Conservation (phyloP, 2,113 vertebrate species). For the Ammodramus savannarum region DNA sequence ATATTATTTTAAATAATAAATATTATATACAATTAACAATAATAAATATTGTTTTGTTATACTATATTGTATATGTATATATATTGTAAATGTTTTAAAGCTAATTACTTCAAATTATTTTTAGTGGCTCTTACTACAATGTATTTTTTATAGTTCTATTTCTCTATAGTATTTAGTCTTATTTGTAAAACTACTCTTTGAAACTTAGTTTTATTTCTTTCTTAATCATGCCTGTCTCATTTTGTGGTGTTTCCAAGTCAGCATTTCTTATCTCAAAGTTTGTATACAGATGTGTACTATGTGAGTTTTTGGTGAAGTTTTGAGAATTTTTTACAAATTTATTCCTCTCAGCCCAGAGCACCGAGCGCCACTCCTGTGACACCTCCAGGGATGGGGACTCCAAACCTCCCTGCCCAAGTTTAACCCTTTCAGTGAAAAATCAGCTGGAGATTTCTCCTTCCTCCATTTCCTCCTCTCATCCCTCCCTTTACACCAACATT, state of each 20-base stretch:
- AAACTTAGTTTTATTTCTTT: neutral
- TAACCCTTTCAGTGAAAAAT: neutral
- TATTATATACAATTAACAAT: no score
- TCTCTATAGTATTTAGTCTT: neutral
- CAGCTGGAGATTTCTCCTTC: neutral
- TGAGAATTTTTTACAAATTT: neutral
- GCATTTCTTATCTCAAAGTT: neutral
- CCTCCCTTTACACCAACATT: neutral
- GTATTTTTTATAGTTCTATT: neutral
- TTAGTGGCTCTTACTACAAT: neutral
- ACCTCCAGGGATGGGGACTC: neutral
- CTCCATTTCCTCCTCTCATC: neutral
- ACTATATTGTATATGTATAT: neutral
- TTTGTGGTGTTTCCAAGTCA: neutral
- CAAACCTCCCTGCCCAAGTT: neutral
- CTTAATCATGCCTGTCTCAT: neutral
- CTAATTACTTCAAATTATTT: neutral
- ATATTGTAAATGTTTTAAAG: neutral
- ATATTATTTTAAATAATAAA: no score
- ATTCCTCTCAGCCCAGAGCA: neutral
- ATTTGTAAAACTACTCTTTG: neutral
- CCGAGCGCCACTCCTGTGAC: neutral
- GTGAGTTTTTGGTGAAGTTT: neutral
- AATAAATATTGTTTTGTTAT: neutral
- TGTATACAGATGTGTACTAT: neutral